Evolutionary conservation across 2,797 vertebrate species (phyloP), one percentile per base, ranked within the genome.

Genomic region (Rhyacichthys aspro): DNA sequence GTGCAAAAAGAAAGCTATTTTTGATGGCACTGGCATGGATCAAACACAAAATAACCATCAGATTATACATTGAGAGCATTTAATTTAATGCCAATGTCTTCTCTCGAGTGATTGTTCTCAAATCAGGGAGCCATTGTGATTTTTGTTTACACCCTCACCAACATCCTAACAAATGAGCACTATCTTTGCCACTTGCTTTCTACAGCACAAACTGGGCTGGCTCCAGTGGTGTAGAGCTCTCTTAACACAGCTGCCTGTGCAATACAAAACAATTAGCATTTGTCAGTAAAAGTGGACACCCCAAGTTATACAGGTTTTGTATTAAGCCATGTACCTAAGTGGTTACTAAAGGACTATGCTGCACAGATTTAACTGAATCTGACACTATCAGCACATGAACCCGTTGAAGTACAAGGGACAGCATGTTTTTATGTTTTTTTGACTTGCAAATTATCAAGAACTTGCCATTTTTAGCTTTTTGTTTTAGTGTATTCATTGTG

Each of bases 161-260:
- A 18, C 42, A 23, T 42, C 53, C 61, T 48, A 43, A 54, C 60
- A 36, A 67, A 4, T 73, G 55, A 67, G 49, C 14, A 53, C 70
- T 70, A 58, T 52, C 63, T 78, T 76, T 76, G 73, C 76, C 75
- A 54, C 82, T 74, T 81, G 78, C 74, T 81, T 78, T 54, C 43
- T 48, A 70, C 47, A 83, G 75, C 76, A 76, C 80, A 82, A 86
- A 82, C 83, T 88, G 82, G 86, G 84, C 88, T 85, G 86, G 86
- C 72, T 83, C 84, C 86, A 86, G 85, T 82, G 72, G 76, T 82
- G 70, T 84, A 67, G 76, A 74, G 63, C 71, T 67, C 75, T 76
- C 71, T 48, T 41, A 50, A 48, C 64, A 53, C 58, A 72, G 58
- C 55, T 73, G 59, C 78, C 74, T 86, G 84, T 89, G 85, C 81